Evolutionary conservation across 2,113 vertebrate species (phyloP).

Genomic region (Melanocharis versteri): DNA sequence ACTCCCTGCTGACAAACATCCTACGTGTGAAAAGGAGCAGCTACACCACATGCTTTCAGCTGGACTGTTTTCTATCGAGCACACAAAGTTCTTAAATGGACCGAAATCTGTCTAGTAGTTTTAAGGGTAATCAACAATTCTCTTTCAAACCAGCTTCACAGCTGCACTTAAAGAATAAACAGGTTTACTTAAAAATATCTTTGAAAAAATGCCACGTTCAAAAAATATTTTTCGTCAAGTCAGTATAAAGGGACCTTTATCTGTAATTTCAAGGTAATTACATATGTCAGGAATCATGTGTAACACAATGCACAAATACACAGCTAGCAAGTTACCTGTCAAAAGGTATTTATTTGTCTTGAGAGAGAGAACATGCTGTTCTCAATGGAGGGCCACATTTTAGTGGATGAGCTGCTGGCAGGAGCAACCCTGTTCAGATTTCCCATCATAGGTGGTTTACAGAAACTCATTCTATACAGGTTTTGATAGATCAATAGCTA

Average conservation of each 20-base stretch:
- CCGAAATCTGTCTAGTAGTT: not conserved
- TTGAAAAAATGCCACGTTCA: not conserved
- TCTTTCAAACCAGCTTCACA: not conserved
- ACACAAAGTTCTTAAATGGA: not conserved
- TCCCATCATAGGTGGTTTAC: not conserved
- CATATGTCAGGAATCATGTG: not conserved
- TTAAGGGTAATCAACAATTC: not conserved
- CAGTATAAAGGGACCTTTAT: not conserved
- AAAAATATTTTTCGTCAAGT: not conserved
- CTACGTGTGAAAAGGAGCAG: not conserved
- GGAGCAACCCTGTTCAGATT: not conserved
- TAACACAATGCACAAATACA: not conserved
- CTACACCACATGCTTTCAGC: not conserved
- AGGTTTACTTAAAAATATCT: not conserved
- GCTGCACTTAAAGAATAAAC: not conserved
- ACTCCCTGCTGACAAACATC: not conserved
- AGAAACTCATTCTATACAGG: not conserved
- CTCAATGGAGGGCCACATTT: not conserved
- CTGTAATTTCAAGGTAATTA: not conserved
- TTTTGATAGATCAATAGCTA: not conserved
- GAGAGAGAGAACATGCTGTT: not conserved
- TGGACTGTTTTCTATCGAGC: not conserved
- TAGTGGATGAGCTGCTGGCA: not conserved
- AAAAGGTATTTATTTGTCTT: not conserved
- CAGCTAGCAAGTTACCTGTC: not conserved